Conservation (phyloP, 2,888 invertebrate genomes). For the Pristionchus mayeri region DNA sequence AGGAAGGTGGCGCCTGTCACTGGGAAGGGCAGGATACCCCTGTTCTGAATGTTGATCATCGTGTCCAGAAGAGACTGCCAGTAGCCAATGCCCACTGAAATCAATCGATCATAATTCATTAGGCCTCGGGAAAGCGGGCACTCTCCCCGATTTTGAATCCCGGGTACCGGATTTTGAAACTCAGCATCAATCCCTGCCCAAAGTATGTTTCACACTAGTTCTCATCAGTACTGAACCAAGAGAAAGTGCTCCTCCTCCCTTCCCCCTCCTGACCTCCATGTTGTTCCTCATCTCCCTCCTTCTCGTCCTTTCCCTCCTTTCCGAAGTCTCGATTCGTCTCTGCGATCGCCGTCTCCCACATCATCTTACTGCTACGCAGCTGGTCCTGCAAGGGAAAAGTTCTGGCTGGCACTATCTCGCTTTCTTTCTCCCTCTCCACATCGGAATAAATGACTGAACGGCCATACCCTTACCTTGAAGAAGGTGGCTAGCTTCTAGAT, state of each 20-base stretch:
- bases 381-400: constrained; percentile 43
- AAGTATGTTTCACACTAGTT: too few relatives aligned
- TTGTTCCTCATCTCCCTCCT: background rate
- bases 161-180: too few relatives aligned
- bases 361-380: constrained; percentile 30
- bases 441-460: too few relatives aligned
- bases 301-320: constrained; percentile 14
- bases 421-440: too few relatives aligned
- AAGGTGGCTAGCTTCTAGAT: constrained; percentile 96
- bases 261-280: background rate
- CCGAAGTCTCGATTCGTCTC: constrained; percentile 19
- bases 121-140: background rate
- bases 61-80: constrained; percentile 46
- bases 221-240: too few relatives aligned
- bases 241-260: too few relatives aligned
- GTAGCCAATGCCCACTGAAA: constrained; percentile 29
- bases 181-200: too few relatives aligned
- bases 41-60: constrained; percentile 27
- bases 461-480: constrained; percentile 84
- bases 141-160: too few relatives aligned
- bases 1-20: constrained; percentile 11
- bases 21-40: constrained; percentile 26
- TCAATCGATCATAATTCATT: background rate
- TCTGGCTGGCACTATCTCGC: too few relatives aligned
- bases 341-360: constrained; percentile 37